These are phyloP conservation scores for Eriocheir sinensis DNA, from an alignment of 1,140 invertebrate genomes.

Conservation along the genomic window DNA sequence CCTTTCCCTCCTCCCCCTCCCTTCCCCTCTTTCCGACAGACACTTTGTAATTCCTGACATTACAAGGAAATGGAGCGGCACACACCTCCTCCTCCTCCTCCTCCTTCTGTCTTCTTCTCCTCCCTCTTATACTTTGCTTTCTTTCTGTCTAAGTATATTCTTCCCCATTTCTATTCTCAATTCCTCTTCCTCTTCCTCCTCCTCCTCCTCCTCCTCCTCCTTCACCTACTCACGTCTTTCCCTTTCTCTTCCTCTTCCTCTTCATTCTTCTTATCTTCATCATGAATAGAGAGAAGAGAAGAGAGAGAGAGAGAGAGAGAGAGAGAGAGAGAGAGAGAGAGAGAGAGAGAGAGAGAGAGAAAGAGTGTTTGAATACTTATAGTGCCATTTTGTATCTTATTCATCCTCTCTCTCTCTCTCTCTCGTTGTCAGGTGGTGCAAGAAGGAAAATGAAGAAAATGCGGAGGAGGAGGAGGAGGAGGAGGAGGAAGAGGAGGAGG, in stretches of 20 bases:
- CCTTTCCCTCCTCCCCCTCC: no score
- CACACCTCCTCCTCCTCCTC: background rate
- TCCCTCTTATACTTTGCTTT: background rate
- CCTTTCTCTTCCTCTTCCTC: no score
- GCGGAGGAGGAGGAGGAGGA: background rate
- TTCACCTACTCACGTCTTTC: no score
- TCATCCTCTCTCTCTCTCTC: conserved; percentile 22
- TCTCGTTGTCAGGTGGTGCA: background rate
- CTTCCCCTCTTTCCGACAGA: background rate
- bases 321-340: no score
- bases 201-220: background rate
- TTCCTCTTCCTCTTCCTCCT: background rate
- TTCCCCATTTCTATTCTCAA: background rate
- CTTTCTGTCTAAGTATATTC: background rate
- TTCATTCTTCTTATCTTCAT: no score
- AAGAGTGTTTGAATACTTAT: no score
- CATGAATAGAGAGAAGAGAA: no score
- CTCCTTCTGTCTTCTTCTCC: no score
- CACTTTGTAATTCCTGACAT: background rate
- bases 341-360: no score
- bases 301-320: no score
- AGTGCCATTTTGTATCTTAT: no score
- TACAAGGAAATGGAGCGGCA: background rate
- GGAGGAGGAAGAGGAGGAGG: background rate
- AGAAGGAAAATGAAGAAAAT: background rate